Conservation (phyloP, 2,888 invertebrate species). For the Uropetala carovei region DNA sequence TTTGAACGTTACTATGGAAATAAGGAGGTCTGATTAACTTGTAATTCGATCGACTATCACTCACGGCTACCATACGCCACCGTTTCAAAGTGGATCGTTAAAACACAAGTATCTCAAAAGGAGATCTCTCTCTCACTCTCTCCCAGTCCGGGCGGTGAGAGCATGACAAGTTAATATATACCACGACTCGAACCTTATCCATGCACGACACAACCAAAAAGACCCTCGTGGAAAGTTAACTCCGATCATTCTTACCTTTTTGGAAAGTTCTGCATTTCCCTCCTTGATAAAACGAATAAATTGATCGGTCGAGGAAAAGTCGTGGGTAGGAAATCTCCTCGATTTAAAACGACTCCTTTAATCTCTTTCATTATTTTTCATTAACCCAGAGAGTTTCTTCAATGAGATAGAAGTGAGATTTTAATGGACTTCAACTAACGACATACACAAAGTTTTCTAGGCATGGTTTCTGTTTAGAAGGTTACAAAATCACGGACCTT, state of each 20-base stretch:
- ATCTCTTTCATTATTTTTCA: no score
- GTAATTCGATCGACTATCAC: background rate
- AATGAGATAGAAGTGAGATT: no score
- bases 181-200: background rate
- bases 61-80: background rate
- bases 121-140: background rate
- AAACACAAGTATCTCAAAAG: background rate
- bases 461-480: no score
- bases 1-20: background rate
- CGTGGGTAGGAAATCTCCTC: background rate
- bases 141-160: background rate
- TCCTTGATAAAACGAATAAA: background rate
- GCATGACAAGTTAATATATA: background rate
- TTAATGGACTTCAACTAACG: no score
- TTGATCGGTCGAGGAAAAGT: background rate
- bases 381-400: no score
- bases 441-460: no score
- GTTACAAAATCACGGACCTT: no score
- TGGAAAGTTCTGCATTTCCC: background rate
- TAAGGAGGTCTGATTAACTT: background rate
- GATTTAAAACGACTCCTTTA: no score
- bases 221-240: background rate
- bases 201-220: background rate
- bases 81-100: background rate
- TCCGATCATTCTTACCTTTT: background rate